Conservation (phyloP, 2,797 vertebrate species). For the Tokudaia muenninki region DNA sequence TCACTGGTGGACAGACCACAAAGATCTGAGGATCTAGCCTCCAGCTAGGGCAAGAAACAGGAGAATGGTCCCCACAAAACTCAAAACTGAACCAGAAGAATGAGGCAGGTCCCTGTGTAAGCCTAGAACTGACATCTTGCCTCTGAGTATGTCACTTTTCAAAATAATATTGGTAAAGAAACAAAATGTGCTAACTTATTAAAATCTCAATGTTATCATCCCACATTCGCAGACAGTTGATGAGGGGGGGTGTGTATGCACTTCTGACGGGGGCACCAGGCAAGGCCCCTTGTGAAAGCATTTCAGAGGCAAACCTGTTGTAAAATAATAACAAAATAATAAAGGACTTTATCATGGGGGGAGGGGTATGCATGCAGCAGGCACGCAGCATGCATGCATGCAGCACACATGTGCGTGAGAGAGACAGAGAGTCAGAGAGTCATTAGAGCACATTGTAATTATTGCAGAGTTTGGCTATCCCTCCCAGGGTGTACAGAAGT, state of each 20-base stretch:
- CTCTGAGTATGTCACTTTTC: background rate
- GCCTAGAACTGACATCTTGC: background rate
- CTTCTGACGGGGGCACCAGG: background rate
- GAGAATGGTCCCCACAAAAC: background rate
- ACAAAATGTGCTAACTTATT: background rate
- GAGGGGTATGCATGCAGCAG: too few relatives aligned
- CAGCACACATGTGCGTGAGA: background rate
- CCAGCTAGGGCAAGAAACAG: background rate
- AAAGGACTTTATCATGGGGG: background rate
- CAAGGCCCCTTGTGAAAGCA: background rate
- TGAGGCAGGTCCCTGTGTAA: background rate
- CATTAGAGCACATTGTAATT: background rate
- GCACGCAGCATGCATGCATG: background rate
- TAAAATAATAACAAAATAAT: background rate
- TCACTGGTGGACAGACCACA: background rate
- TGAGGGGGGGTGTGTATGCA: background rate
- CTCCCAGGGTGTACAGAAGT: background rate
- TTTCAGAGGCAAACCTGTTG: background rate
- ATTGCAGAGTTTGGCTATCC: background rate
- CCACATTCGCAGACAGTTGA: background rate
- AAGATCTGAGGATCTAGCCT: background rate
- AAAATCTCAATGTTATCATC: background rate
- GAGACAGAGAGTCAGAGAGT: background rate
- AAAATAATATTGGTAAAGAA: background rate
- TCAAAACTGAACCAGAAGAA: background rate